Base-by-base conservation (phyloP, 2,888 invertebrate species). In the Suillia variegata region DNA sequence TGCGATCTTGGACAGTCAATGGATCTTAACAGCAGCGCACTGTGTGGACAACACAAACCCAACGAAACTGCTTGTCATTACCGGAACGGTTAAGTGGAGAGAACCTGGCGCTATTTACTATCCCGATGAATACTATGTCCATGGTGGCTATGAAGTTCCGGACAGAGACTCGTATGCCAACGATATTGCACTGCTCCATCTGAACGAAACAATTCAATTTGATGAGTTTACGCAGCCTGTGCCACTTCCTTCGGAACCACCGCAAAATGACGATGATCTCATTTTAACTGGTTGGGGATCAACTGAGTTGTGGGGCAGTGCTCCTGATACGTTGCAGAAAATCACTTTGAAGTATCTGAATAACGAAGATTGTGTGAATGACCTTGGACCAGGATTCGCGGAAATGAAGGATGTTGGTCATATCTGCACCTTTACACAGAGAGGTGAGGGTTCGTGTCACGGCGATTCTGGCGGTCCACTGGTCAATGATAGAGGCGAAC, bases 161-260 rank as follows among this genome's bases (percentile, higher is more conserved):
- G 58, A 66, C n/a, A n/a, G n/a, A n/a, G n/a, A n/a, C n/a, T 62
- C 62, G 49, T 80, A 76, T 56, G 76, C 80, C 52, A 86, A 91
- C 73, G 91, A 92, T 68, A 89, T 92, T 59, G 91, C 89, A 0
- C 76, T 92, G 0, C 70, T 92, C 1, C 85, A 85, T 67, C 82
- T 90, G 5, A 79, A 83, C 8, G 71, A 81, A 2, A 85, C 85
- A 42, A 84, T 89, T 4, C 76, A 78, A 12, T 85, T 85, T 56
- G 79, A 84, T 53, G 78, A 82, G 0, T 70, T 70, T 0, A 86
- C 89, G 0, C 82, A 85, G 49, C 84, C 87, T 1, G 78, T 89
- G 0, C 81, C 83, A 56, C 69, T 89, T 62, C 87, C 88, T 18
- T 75, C 77, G 24, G 68, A 69, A 50, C 69, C 77, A 0, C 47